Conservation (phyloP, 1,140 invertebrate genomes). For the Oryctes rhinoceros region DNA sequence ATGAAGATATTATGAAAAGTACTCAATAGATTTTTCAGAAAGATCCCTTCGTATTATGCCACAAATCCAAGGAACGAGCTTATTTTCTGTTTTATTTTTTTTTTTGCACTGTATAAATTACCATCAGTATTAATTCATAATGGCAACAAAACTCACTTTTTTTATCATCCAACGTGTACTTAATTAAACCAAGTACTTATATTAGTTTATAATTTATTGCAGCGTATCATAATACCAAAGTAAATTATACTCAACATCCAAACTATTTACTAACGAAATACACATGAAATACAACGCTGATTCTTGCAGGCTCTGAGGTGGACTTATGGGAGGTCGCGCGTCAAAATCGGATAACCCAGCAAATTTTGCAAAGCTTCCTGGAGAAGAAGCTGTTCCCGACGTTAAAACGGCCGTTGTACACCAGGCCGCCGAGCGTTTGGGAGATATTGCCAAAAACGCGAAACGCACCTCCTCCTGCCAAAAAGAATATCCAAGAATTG, state of each 20-base stretch:
- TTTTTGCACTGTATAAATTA: too few relatives aligned
- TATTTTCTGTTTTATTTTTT: too few relatives aligned
- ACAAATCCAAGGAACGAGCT: too few relatives aligned
- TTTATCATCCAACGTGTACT: too few relatives aligned
- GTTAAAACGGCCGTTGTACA: constrained; percentile 57
- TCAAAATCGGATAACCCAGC: constrained; percentile 76
- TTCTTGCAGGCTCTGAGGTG: constrained; percentile 46
- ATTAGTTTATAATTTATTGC: too few relatives aligned
- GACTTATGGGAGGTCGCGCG: constrained; percentile 69
- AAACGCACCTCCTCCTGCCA: constrained; percentile 41
- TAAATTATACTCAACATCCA: background rate
- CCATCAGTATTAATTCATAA: too few relatives aligned
- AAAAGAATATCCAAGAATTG: constrained; percentile 56
- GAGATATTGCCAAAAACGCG: constrained; percentile 66
- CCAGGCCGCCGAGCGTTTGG: constrained; percentile 66
- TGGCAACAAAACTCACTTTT: too few relatives aligned
- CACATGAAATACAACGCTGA: constrained; percentile 5
- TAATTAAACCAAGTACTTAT: too few relatives aligned
- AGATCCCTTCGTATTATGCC: too few relatives aligned
- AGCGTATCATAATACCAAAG: constrained; percentile 24
- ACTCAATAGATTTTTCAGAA: too few relatives aligned
- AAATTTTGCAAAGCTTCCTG: constrained; percentile 75
- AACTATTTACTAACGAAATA: background rate
- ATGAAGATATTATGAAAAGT: too few relatives aligned
- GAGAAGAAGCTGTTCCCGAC: constrained; percentile 70